These are phyloP conservation scores for Drepana arcuata DNA, from an alignment of 1,140 invertebrate species.

Conservation along the genomic window DNA sequence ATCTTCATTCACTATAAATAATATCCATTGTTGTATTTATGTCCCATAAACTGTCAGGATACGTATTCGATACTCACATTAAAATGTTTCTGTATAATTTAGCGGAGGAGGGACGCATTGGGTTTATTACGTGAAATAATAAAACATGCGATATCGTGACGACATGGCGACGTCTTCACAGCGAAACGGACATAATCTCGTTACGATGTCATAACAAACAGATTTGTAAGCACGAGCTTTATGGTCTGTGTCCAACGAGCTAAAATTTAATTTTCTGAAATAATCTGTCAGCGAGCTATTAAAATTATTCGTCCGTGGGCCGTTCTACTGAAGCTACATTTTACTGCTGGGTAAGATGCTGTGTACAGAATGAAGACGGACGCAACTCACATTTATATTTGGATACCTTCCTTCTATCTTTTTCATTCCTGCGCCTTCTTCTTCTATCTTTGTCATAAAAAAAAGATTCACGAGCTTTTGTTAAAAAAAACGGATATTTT, in stretches of 20 bases:
- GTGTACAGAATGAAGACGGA: conserved; percentile 9
- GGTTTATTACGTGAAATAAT: conserved; percentile 58
- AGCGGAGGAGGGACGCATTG: conserved; percentile 21
- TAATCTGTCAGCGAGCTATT: conserved; percentile 64
- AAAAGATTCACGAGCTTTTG: too few relatives aligned
- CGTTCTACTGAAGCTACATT: conserved; percentile 29
- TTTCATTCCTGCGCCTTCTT: too few relatives aligned
- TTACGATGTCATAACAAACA: conserved; percentile 71
- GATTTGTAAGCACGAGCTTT: conserved; percentile 70
- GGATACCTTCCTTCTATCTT: too few relatives aligned
- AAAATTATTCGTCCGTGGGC: conserved; percentile 62
- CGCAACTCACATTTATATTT: too few relatives aligned
- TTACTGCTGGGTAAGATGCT: conserved; percentile 34
- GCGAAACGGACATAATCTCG: conserved; percentile 66
- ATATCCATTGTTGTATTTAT: conserved; percentile 35
- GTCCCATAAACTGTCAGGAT: conserved; percentile 34
- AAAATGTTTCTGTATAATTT: conserved; percentile 49
- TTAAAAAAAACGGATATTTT: too few relatives aligned
- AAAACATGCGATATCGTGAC: conserved; percentile 61
- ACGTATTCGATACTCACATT: conserved; percentile 33
- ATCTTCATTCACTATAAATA: conserved; percentile 29
- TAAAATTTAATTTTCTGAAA: conserved; percentile 72
- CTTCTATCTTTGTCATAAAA: too few relatives aligned
- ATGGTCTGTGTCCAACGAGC: conserved; percentile 69
- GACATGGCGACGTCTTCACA: conserved; percentile 55